Evolutionary conservation across 2,113 vertebrate genomes (phyloP).

Genomic region (Sorex fumeus): DNA sequence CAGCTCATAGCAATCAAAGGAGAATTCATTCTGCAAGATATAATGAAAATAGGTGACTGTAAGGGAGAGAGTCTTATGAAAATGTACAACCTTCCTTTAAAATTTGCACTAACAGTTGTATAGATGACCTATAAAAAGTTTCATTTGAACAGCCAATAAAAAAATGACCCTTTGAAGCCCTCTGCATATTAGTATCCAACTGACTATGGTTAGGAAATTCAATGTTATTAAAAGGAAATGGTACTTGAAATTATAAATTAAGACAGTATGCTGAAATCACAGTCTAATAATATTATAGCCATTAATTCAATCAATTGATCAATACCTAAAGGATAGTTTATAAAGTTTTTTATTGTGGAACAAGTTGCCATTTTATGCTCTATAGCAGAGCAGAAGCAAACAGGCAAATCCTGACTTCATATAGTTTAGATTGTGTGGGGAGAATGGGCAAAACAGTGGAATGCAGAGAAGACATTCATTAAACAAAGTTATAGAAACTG

Average conservation of each 20-base stretch:
- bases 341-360: neutral
- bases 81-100: neutral
- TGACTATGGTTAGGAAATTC: slow-evolving; percentile 6
- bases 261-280: slow-evolving; percentile 12
- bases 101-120: neutral
- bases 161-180: neutral
- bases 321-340: slow-evolving; percentile 39
- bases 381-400: neutral
- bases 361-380: neutral
- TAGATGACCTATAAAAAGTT: neutral
- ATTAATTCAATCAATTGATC: slow-evolving; percentile 25
- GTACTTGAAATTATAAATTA: neutral
- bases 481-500: neutral
- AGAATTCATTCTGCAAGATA: slow-evolving; percentile 17
- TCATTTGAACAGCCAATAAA: slow-evolving; percentile 46
- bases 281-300: neutral
- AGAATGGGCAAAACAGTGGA: neutral
- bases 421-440: neutral
- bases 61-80: neutral
- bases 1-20: neutral
- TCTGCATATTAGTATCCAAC: neutral
- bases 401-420: neutral
- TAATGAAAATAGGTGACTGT: slow-evolving; percentile 4
- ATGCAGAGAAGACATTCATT: neutral
- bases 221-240: slow-evolving; percentile 40